Base-by-base conservation (phyloP, 1,140 invertebrate genomes). In the Formica exsecta region DNA sequence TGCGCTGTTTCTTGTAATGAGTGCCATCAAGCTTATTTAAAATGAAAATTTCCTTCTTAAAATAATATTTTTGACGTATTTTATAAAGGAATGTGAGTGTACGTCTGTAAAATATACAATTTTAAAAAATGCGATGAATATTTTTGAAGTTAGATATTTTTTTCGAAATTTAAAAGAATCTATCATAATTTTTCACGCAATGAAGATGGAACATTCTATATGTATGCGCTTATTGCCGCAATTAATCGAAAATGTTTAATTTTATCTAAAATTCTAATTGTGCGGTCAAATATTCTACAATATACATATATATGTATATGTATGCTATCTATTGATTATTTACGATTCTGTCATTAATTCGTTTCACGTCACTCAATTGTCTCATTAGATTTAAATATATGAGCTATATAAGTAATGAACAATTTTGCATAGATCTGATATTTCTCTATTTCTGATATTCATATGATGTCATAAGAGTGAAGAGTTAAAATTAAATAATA, bases 241-340 rank as follows among this genome's bases (percentile, higher is more conserved):
- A 48, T 19, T 36, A 61, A 73, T 61, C 44, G 38, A 48, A 59
- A 59, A 36, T 41, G 29, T 61, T 81, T 73, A 61, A 83, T 83
- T 32, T 32, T 44, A 62, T 48, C 61, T 73, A 13, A 74, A 74
- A 48, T 44, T 57, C 16, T 48, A 41, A 74, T 62, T 61, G 68
- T 61, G 36, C 16, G 2, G 3, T 48, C 16, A 62, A 74, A 36
- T 48, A 25, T 8, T 11, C 3, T 32, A 32, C 32, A 32, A 32
- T 32, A 32, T 32, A 32, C 32, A 32, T 32, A 32, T 32, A 4
- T 32, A 51, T 22, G 41, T 32, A 4, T 32, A 51, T 36, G 41
- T 8, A 16, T 16, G 13, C n/a, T 71, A 3, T 71, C 25, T 25
- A 61, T 61, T 48, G 61, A 54, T 41, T 16, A 71, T 32, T 51